Evolutionary conservation across 2,113 vertebrate species (phyloP).

Genomic region (Cyprinodon variegatus): DNA sequence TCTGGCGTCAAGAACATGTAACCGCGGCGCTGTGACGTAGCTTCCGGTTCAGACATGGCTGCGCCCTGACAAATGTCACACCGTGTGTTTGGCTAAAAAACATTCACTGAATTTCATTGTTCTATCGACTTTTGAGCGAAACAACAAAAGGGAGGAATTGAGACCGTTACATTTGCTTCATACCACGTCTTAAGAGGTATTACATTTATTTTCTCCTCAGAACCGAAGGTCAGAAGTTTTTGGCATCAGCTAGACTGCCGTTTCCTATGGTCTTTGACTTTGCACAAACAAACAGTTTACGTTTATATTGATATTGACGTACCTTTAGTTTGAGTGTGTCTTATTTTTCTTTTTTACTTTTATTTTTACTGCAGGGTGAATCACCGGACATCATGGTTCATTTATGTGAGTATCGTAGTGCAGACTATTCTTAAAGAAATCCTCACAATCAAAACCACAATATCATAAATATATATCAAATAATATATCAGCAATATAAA

Average conservation of each 20-base stretch:
- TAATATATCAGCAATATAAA: too few species aligned
- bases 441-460: too few species aligned
- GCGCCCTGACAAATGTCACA: constrained; percentile 74
- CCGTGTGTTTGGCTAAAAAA: constrained; percentile 23
- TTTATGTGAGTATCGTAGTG: constrained; percentile 74
- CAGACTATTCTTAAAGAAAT: too few species aligned
- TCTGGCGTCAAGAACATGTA: constrained; percentile 16
- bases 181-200: constrained; percentile 36
- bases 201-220: not conserved
- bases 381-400: constrained; percentile 75
- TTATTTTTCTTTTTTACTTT: constrained; percentile 3
- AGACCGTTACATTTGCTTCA: not conserved
- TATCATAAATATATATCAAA: too few species aligned
- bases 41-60: constrained; percentile 72
- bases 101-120: not conserved
- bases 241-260: not conserved
- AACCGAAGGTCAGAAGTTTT: not conserved
- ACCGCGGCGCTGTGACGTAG: not conserved
- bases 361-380: constrained; percentile 33
- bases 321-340: not conserved
- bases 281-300: not conserved
- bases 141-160: not conserved
- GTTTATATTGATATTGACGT: not conserved
- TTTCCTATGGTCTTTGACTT: not conserved
- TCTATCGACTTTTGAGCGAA: too few species aligned